Base-by-base conservation (phyloP, 2,113 vertebrate genomes). In the Xenopus borealis region DNA sequence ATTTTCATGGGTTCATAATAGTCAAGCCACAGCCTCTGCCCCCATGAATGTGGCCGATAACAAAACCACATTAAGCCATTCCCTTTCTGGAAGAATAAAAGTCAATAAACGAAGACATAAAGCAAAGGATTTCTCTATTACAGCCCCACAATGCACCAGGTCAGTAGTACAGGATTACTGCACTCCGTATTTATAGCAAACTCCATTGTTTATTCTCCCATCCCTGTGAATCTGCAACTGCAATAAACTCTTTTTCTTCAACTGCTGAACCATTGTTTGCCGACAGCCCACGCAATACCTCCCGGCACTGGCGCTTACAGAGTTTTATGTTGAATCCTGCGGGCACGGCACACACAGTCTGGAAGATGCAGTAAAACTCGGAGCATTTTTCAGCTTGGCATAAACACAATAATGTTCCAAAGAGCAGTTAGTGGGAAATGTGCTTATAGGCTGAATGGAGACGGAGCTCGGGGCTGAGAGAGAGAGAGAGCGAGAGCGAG, bases 391-490 rank as follows among this genome's bases (percentile, higher is more conserved):
- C 40, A 44, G 14, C 45, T 45, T 66, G 63, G 63, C 44, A 44
- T 40, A 66, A 66, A 66, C 40, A 45, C 40, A 46, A 66, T 66
- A 46, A 66, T 66, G 63, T 66, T 27, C 44, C 44, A 45, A 14
- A 66, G 44, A 66, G n/a, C n/a, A 19, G 18, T 46, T 44, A 46
- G n/a, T 46, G 63, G 14, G 45, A 45, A 46, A 46, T 46, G 40
- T 45, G 44, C 18, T 44, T 17, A 46, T 11, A 46, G 17, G 45
- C 33, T 9, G 16, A 19, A 45, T 66, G 14, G 40, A 66, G 8
- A 27, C 11, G 3, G n/a, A n/a, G n/a, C n/a, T n/a, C n/a, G n/a
- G n/a, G n/a, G n/a, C n/a, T n/a, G n/a, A n/a, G n/a, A n/a, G n/a
- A n/a, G n/a, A n/a, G n/a, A n/a, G n/a, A n/a, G n/a, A n/a, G n/a